Percentiles rank a stretch among this genome's conserved stretches.
These are phyloP conservation scores for Drosophila tani DNA, from an alignment of 1,140 invertebrate species.

Conservation along the genomic window DNA sequence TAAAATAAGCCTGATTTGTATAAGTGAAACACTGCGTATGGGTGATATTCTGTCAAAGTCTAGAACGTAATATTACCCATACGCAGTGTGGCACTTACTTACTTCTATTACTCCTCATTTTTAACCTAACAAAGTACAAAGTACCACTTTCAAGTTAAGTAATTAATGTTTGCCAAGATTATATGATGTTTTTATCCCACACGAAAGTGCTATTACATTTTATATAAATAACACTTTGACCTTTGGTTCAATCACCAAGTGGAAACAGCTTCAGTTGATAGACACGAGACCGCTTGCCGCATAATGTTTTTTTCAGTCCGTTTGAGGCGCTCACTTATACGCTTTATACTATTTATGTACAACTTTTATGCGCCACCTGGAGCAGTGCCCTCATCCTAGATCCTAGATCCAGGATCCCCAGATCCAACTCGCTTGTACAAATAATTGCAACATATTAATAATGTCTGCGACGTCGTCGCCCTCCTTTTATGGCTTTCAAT, in stretches of 20 bases:
- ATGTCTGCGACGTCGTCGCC: constrained; percentile 28
- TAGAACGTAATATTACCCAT: background rate
- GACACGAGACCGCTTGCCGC: constrained; percentile 11
- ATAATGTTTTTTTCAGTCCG: constrained; percentile 15
- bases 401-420: background rate
- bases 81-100: background rate
- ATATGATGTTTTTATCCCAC: background rate
- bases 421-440: constrained; percentile 43
- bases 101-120: too few species aligned
- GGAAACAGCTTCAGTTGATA: constrained; percentile 9
- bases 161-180: too few species aligned
- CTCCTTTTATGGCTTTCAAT: constrained; percentile 57
- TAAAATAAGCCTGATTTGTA: too few species aligned
- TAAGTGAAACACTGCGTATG: too few species aligned
- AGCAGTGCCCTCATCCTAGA: background rate
- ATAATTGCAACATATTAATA: constrained; percentile 74
- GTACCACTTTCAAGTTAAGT: too few species aligned
- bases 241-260: constrained; percentile 14
- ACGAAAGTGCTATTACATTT: background rate
- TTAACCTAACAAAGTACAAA: too few species aligned
- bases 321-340: constrained; percentile 13
- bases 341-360: constrained; percentile 41
- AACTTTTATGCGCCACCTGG: constrained; percentile 46
- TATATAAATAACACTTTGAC: constrained; percentile 10
- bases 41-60: too few species aligned